These are phyloP conservation scores for Rhinoderma darwinii DNA, from an alignment of 2,113 vertebrate genomes.

Conservation along the genomic window DNA sequence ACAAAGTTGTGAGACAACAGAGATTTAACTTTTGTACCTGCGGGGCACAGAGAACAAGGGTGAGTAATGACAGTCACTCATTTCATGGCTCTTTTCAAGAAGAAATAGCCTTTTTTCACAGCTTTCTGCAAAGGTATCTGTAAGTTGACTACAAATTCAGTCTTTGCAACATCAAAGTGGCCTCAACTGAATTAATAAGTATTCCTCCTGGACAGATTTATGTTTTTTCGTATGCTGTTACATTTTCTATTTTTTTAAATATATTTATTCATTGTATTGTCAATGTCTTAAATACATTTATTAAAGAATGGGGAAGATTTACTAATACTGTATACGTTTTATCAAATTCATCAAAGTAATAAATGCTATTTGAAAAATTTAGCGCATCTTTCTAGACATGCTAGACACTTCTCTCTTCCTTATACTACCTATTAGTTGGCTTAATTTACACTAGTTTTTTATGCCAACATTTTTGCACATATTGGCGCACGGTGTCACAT, in stretches of 20 bases:
- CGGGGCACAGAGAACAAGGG: constrained; percentile 48
- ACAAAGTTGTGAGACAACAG: constrained; percentile 55
- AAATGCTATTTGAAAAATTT: too few species aligned
- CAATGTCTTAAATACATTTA: neutral
- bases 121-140: constrained; percentile 28
- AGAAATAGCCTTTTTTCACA: constrained; percentile 47
- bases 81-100: constrained; percentile 50
- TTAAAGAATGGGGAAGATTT: too few species aligned
- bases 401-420: too few species aligned
- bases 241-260: neutral
- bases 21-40: constrained; percentile 51
- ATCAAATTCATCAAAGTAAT: too few species aligned
- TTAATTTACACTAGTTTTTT: too few species aligned
- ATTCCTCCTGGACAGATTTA: neutral
- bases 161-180: constrained; percentile 41
- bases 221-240: neutral
- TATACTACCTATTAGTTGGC: too few species aligned
- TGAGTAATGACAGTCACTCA: constrained; percentile 53
- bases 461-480: too few species aligned
- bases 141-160: constrained; percentile 49
- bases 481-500: too few species aligned
- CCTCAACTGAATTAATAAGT: constrained; percentile 28
- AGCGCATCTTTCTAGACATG: too few species aligned
- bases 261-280: neutral
- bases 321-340: too few species aligned